Evolutionary conservation across 2,797 vertebrate species (phyloP), one percentile per base, ranked within the genome.

Genomic region (Naso thynnoides): DNA sequence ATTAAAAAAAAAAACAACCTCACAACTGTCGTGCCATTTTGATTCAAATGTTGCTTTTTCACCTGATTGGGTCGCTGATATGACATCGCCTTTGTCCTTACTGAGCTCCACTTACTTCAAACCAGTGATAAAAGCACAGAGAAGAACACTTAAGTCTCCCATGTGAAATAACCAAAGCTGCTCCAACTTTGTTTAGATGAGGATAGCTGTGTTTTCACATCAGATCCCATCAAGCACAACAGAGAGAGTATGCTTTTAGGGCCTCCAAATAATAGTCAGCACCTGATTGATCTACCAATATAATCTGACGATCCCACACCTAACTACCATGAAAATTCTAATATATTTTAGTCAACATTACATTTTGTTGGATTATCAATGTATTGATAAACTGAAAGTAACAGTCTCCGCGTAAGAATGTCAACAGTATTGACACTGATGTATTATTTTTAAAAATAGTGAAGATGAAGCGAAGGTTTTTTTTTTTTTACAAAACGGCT

Each of bases 281-380:
- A 45, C n/a, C 29, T 78, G 52, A 71, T 75, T 79, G 70, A 69
- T 77, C 49, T 47, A 29, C 42, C 45, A 49, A 70, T 50, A 76
- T 48, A 26, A 33, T 33, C 8, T 33, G 33, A 33, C 76, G 19
- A 57, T 41, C 61, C 55, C 42, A 38, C 33, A 1, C 52, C 49
- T 41, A 76, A 57, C 31, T 39, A 15, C 50, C 23, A 21, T 54
- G 36, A 65, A 54, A n/a, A 77, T 79, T 81, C 21, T 52, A 61
- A 50, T 70, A 64, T 69, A 21, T 74, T 73, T 55, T 38, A 70
- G 45, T 70, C 47, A 68, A 68, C 66, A 83, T 44, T 73, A 53
- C 80, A n/a, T n/a, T n/a, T n/a, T n/a, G n/a, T n/a, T n/a, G n/a
- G n/a, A n/a, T n/a, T n/a, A n/a, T n/a, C n/a, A n/a, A n/a, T n/a